Conservation (phyloP, 1,140 invertebrate genomes). For the Hyles vespertilio region DNA sequence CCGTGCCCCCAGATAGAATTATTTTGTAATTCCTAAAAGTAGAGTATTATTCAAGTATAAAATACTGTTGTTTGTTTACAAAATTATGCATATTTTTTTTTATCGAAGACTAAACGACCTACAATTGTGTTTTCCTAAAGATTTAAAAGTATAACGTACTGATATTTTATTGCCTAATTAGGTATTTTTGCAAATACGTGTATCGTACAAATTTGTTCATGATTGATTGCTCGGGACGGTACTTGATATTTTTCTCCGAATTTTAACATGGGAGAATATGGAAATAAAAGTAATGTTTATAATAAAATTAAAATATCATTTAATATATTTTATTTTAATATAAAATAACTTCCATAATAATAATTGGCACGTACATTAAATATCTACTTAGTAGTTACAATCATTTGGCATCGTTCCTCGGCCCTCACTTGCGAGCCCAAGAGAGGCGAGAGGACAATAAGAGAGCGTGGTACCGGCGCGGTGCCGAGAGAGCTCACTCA, state of each 20-base stretch:
- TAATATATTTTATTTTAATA: conserved; percentile 1
- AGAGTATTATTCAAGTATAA: too few relatives aligned
- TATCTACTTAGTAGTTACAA: conserved; percentile 74
- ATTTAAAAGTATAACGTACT: too few relatives aligned
- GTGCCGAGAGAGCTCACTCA: conserved; percentile 44
- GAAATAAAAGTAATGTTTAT: neutral
- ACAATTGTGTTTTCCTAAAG: too few relatives aligned
- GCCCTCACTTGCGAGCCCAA: conserved; percentile 25
- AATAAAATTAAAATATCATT: conserved; percentile 4
- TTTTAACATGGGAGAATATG: neutral
- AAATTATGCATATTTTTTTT: too few relatives aligned
- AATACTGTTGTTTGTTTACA: too few relatives aligned
- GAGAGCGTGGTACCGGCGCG: conserved; percentile 38
- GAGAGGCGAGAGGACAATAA: conserved; percentile 36
- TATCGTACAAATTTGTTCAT: neutral
- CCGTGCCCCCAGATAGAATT: too few relatives aligned
- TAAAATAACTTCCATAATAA: conserved; percentile 19
- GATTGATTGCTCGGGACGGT: too few relatives aligned
- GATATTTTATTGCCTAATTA: neutral
- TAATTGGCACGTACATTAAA: conserved; percentile 36
- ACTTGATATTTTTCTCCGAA: too few relatives aligned
- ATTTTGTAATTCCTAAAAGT: too few relatives aligned
- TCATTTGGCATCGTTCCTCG: conserved; percentile 52
- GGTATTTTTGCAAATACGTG: neutral
- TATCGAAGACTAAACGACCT: too few relatives aligned